These are phyloP conservation scores for Phodopus roborovskii DNA, from an alignment of 2,113 vertebrate genomes.

Conservation along the genomic window DNA sequence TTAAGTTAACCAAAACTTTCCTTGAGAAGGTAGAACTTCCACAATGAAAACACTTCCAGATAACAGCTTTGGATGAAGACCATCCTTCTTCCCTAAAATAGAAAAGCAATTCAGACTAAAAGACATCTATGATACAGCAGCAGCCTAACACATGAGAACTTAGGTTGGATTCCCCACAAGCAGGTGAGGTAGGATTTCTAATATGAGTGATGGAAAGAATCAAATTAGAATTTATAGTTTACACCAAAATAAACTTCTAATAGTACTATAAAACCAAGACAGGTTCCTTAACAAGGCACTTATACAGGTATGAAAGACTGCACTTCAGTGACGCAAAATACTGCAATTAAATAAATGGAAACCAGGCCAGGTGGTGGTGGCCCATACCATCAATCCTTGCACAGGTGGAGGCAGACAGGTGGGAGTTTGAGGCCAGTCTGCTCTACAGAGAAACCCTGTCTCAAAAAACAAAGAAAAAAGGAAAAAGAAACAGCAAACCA, in stretches of 20 bases:
- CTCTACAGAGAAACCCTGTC: too few species aligned
- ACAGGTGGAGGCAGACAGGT: too few species aligned
- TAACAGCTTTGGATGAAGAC: not conserved
- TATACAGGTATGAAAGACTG: not conserved
- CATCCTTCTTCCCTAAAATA: not conserved
- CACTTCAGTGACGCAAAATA: conserved; percentile 11
- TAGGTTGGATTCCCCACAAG: not conserved
- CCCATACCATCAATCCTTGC: too few species aligned
- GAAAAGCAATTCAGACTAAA: not conserved
- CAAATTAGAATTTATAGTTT: not conserved
- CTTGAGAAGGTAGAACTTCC: not conserved
- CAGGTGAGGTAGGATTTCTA: not conserved
- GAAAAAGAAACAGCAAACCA: not conserved
- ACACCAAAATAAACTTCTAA: not conserved
- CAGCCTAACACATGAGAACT: not conserved
- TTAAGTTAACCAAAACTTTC: not conserved
- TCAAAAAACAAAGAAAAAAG: too few species aligned
- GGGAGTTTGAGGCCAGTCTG: too few species aligned
- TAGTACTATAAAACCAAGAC: not conserved
- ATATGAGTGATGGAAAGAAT: not conserved
- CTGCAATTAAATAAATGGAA: not conserved
- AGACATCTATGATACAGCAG: not conserved
- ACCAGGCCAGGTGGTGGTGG: too few species aligned
- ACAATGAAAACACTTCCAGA: conserved; percentile 17
- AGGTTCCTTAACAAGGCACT: not conserved